These are phyloP conservation scores for Ranitomeya imitator DNA, from an alignment of 2,113 vertebrate species.

Conservation along the genomic window DNA sequence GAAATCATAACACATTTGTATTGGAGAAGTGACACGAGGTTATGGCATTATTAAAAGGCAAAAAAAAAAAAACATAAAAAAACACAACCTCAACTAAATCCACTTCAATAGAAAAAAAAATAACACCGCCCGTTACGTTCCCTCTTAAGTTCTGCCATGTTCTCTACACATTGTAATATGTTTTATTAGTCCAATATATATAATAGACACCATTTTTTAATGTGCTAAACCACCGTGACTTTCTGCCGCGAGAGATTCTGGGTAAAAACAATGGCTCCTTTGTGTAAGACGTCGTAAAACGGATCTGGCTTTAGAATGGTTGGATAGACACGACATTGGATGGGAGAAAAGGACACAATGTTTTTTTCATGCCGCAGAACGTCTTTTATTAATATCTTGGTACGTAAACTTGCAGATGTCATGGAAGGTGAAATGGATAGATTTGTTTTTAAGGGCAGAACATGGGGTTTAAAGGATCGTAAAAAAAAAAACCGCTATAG, in stretches of 20 bases:
- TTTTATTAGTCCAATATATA: conserved; percentile 26
- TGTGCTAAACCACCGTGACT: conserved; percentile 30
- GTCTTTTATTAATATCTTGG: background rate
- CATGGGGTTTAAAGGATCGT: background rate
- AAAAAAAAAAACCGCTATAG: background rate
- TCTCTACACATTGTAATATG: conserved; percentile 13
- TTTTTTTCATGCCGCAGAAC: background rate
- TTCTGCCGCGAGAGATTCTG: conserved; percentile 7
- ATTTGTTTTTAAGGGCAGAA: background rate
- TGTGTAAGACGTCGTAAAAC: background rate
- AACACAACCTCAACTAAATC: background rate
- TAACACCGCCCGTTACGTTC: background rate
- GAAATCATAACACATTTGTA: conserved; percentile 41
- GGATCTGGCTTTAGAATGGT: background rate
- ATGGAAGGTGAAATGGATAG: background rate
- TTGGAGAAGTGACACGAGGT: conserved; percentile 30
- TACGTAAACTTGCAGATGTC: background rate
- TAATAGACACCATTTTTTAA: background rate
- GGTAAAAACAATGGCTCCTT: conserved; percentile 1
- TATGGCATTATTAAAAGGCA: conserved; percentile 32
- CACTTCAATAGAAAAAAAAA: conserved; percentile 23
- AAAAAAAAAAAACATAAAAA: conserved; percentile 17
- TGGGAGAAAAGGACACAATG: conserved; percentile 1
- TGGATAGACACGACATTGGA: conserved; percentile 10
- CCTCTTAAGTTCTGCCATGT: conserved; percentile 2